phyloP scores from a whole-genome alignment of 2,113 vertebrate genomes.

The Pituophis catenifer region DNA sequence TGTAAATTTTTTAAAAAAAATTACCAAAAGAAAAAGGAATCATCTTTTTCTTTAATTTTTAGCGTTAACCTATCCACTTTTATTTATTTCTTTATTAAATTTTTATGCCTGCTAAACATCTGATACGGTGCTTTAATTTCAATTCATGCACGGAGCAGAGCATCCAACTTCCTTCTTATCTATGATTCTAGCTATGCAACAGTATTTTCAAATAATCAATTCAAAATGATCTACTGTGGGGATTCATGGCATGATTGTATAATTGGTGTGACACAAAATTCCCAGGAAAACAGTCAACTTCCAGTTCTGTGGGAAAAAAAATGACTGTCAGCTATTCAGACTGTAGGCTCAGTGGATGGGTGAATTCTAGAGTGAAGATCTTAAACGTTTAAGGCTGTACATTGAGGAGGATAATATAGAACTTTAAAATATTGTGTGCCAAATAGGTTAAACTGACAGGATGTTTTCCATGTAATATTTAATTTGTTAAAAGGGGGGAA shows the following conservation, averaged over 20 bases:
- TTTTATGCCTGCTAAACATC: neutral
- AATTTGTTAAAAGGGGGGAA: neutral
- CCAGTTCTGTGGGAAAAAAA: neutral
- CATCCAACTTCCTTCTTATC: neutral
- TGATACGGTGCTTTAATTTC: neutral
- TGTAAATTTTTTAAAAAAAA: too few species aligned
- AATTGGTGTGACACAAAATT: neutral
- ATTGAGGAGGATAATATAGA: neutral
- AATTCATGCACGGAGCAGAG: neutral
- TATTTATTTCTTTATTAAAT: neutral
- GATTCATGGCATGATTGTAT: neutral
- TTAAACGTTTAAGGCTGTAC: neutral
- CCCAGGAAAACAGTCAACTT: neutral
- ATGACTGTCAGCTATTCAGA: neutral
- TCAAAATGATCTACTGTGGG: neutral
- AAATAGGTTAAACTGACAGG: constrained; percentile 1
- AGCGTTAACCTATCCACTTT: neutral
- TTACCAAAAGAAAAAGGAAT: too few species aligned
- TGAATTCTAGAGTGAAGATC: neutral
- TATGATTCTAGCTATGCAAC: neutral
- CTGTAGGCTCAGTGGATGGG: neutral
- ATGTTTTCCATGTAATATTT: neutral
- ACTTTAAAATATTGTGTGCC: neutral
- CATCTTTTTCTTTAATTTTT: too few species aligned
- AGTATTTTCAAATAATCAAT: constrained; percentile 2